Evolutionary conservation across 2,113 vertebrate genomes (phyloP), one percentile per base, ranked within the genome.

Genomic region (Lates calcarifer): DNA sequence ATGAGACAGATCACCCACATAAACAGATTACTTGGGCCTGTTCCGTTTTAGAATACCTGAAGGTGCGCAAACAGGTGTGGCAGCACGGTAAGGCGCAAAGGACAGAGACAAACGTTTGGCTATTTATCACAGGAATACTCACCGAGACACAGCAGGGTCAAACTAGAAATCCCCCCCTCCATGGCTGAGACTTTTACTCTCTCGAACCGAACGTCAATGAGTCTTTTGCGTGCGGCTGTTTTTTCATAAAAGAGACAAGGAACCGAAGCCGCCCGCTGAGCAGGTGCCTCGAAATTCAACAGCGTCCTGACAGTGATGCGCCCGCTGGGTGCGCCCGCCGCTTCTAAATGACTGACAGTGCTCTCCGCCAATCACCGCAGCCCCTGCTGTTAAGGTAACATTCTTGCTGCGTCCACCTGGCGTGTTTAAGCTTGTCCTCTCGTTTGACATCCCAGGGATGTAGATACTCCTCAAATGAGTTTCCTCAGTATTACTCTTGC

Each of bases 11-110:
- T 4, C 22, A 28, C 9, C 15, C 15, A 8, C 24, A 33, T 24
- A 2, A 3, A 20, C 47, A 45, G 67, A 57, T 28, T n/a, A 15
- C 3, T 7, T 3, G 4, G 74, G 68, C 73, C 65, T 69, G 20
- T 2, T 79, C 4, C 15, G 33, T 58, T 56, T 29, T 0, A 12
- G 4, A 58, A 13, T 10, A 56, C 66, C 6, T 35, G 12, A 17
- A 56, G 45, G 28, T 58, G 53, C 47, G 17, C 26, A 78, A 85
- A 90, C 87, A 84, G 90, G 90, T 92, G 89, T 91, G 90, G 91
- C 77, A 37, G 62, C 18, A 64, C 17, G 0, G 2, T 2, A 11
- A 57, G 13, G 39, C 20, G 18, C 72, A 33, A 20, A 66, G 4
- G 2, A 65, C 28, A 49, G 1, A 41, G 47, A 2, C 13, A 22